Evolutionary conservation across 1,140 invertebrate genomes (phyloP), one percentile per base, ranked within the genome.

Genomic region (Aphaenogaster ashmeadi): DNA sequence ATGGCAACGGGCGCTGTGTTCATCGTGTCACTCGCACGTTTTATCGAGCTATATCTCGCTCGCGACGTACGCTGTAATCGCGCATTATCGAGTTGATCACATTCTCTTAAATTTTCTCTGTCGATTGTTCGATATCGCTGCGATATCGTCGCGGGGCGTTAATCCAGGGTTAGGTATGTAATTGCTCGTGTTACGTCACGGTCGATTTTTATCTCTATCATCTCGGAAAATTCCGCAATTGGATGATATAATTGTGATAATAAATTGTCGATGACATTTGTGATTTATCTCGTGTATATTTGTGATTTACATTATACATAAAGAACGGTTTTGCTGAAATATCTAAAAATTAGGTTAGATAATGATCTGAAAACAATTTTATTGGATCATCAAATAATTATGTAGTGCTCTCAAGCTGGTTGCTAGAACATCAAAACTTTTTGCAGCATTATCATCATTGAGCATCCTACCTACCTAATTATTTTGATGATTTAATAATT

Each of bases 11-110:
- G 41, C 66, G 27, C 66, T 67, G 4, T 58, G 47, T 47, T 84
- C 75, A 84, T 60, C 54, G n/a, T 62, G 33, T 74, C 54, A 83
- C 27, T 11, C 38, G 41, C n/a, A 38, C 18, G 56, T 27, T 84
- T 84, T 74, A 72, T 72, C 27, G 38, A 11, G 21, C 15, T 7
- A 69, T 41, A 74, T 47, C 79, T 74, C 38, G n/a, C 36, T 11
- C 36, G 11, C 18, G 77, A 38, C 62, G 38, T 33, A 27, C 36
- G 13, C 52, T 15, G 18, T 41, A n/a, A 41, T 72, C 50, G 15
- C 3, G 18, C n/a, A 9, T 38, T 18, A 4, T 33, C 33, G 69
- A 27, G 50, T 52, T 33, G 67, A 54, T 74, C 72, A 9, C 33
- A 9, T 38, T 21, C 21, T 18, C 36, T 58, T 54, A 41, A 78